These are phyloP conservation scores for Cheilosia urbana DNA, from an alignment of 2,888 invertebrate species.

Conservation along the genomic window DNA sequence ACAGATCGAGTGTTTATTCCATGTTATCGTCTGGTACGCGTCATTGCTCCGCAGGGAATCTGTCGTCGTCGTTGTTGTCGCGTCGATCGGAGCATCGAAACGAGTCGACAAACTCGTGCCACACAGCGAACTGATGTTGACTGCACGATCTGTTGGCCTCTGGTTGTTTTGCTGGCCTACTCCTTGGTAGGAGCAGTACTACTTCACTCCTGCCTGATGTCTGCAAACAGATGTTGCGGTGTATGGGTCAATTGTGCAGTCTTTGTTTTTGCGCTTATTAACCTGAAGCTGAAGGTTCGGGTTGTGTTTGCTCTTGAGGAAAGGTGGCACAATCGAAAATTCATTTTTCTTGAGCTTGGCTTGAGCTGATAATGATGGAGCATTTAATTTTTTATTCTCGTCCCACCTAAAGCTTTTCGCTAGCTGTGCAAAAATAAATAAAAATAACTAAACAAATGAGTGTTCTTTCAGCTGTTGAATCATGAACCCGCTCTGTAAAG, in stretches of 20 bases:
- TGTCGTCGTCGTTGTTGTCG: slow-evolving; percentile 49
- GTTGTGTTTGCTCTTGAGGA: neutral
- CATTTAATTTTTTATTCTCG: too few relatives aligned
- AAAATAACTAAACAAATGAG: too few relatives aligned
- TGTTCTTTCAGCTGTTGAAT: too few relatives aligned
- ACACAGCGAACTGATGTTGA: slow-evolving; percentile 37
- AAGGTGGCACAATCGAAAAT: too few relatives aligned
- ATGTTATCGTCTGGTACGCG: slow-evolving; percentile 43
- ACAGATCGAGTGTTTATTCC: slow-evolving; percentile 32
- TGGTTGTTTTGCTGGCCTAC: slow-evolving; percentile 33
- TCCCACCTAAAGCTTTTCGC: too few relatives aligned
- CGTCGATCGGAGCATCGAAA: slow-evolving; percentile 18
- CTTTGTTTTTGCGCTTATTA: slow-evolving; percentile 2
- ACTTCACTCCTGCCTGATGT: neutral
- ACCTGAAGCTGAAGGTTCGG: too few relatives aligned
- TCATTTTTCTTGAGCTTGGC: too few relatives aligned
- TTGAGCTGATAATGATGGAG: too few relatives aligned
- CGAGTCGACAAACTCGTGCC: slow-evolving; percentile 54
- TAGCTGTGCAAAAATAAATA: too few relatives aligned
- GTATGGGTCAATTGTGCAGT: neutral
- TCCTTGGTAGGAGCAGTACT: slow-evolving; percentile 5
- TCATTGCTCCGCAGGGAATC: slow-evolving; percentile 55
- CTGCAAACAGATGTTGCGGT: slow-evolving; percentile 33
- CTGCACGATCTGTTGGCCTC: slow-evolving; percentile 46
- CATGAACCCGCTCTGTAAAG: too few relatives aligned